phyloP scores from a whole-genome alignment of 2,113 vertebrate genomes.

The Argyrosomus japonicus region DNA sequence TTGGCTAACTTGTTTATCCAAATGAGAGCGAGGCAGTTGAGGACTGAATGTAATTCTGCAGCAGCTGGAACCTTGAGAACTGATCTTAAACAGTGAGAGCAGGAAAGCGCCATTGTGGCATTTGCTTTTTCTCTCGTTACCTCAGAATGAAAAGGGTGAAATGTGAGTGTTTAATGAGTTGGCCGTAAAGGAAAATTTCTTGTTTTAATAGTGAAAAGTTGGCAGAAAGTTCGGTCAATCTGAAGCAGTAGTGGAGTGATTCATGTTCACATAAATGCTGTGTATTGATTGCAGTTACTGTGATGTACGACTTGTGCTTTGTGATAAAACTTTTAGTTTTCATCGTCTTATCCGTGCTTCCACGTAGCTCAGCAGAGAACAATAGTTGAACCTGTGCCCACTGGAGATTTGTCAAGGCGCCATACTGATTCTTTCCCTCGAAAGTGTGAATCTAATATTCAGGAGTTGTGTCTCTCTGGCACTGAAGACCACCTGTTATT shows the following conservation, averaged over 20 bases:
- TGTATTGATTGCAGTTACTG: not conserved
- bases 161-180: not conserved
- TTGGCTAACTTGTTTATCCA: constrained; percentile 53
- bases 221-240: not conserved
- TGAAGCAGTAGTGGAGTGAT: not conserved
- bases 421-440: constrained; percentile 39
- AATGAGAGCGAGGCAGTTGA: constrained; percentile 47
- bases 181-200: not conserved
- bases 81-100: not conserved
- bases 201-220: constrained; percentile 5
- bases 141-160: not conserved
- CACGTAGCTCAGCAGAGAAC: constrained; percentile 33
- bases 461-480: constrained; percentile 47
- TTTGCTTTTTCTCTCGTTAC: not conserved
- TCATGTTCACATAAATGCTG: not conserved
- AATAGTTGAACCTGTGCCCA: constrained; percentile 50
- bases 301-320: not conserved
- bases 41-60: constrained; percentile 32
- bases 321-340: constrained; percentile 10
- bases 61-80: constrained; percentile 16
- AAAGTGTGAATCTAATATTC: constrained; percentile 69
- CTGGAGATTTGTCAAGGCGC: constrained; percentile 41
- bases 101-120: not conserved
- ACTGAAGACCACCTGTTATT: constrained; percentile 73
- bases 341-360: not conserved